phyloP scores from a whole-genome alignment of 2,797 vertebrate genomes.

The Tamandua tetradactyla region DNA sequence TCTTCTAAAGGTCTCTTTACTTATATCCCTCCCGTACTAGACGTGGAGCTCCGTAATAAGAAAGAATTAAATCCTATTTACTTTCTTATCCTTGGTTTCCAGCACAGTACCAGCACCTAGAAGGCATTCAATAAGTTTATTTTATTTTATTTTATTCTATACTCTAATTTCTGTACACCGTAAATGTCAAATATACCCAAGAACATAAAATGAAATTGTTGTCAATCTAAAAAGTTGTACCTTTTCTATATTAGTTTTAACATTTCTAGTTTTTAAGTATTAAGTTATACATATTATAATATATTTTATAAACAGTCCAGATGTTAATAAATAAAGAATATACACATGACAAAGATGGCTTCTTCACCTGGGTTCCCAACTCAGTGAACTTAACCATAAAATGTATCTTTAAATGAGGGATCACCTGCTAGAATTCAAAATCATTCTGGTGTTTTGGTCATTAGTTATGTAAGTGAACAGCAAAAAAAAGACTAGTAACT shows the following conservation, averaged over 20 bases:
- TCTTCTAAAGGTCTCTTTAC: neutral
- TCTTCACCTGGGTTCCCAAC: neutral
- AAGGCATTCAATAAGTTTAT: neutral
- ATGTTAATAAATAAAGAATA: neutral
- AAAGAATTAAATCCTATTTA: neutral
- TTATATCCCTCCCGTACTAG: neutral
- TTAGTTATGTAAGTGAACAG: neutral
- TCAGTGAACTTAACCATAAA: neutral
- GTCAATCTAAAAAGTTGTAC: neutral
- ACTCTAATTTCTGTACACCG: neutral
- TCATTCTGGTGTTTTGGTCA: neutral
- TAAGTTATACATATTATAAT: constrained; percentile 14
- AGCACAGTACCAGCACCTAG: neutral
- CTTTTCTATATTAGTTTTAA: neutral
- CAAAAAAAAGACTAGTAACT: neutral
- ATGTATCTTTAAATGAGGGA: neutral
- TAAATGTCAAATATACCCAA: neutral
- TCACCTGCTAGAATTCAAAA: neutral
- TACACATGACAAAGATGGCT: neutral
- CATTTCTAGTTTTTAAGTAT: neutral
- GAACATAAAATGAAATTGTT: neutral
- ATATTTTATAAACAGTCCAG: neutral
- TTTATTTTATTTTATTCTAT: neutral
- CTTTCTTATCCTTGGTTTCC: neutral
- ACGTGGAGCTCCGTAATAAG: neutral